phyloP scores from a whole-genome alignment of 2,797 vertebrate genomes.

The Florisuga fusca region DNA sequence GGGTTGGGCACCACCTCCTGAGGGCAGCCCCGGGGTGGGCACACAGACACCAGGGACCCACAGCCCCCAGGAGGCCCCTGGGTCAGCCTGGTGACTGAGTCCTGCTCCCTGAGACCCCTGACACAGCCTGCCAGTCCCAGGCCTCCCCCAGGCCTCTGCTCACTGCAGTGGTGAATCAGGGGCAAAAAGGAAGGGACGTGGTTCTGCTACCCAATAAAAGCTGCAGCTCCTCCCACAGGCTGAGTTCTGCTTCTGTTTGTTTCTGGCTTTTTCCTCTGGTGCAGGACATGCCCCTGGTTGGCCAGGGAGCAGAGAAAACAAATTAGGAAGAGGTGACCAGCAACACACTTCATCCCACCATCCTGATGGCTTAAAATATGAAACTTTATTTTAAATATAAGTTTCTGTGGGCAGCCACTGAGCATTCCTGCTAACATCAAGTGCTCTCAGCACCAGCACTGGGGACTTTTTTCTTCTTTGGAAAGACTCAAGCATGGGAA shows the following conservation, averaged over 20 bases:
- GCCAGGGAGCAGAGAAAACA: rapidly evolving
- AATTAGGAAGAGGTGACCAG: no score
- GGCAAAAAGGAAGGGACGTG: background rate
- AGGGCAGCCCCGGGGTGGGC: background rate
- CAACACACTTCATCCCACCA: background rate
- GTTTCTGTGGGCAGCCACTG: background rate
- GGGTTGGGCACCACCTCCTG: background rate
- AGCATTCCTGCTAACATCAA: background rate
- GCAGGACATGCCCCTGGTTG: background rate
- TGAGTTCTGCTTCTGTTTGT: background rate
- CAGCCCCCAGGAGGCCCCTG: background rate
- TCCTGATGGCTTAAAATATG: background rate
- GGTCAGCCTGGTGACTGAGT: background rate
- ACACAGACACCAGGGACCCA: no score
- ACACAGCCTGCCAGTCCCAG: background rate
- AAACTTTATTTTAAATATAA: background rate
- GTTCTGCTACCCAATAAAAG: conserved; percentile 1
- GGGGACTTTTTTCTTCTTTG: background rate
- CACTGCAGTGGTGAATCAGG: background rate
- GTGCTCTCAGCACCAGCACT: background rate
- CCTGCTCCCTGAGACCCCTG: background rate
- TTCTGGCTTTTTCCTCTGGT: no score
- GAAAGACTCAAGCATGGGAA: background rate
- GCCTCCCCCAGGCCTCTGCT: background rate
- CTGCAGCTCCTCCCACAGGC: background rate